Evolutionary conservation across 35 echinoderm and acorn worm genomes (phyloP).

Genomic region (Ophioderma brevispina): DNA sequence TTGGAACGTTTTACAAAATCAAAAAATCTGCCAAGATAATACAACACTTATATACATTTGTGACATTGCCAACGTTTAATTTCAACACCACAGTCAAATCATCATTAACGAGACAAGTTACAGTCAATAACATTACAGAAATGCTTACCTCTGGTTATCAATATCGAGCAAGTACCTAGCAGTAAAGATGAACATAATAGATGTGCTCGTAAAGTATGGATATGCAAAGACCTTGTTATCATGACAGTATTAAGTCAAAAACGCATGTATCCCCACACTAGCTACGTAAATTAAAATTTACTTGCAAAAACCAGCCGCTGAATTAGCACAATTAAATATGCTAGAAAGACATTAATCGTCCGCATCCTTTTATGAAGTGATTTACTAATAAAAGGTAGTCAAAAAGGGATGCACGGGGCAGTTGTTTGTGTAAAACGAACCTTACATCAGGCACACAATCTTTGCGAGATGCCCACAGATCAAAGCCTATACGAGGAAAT

Average conservation of each 20-base stretch:
- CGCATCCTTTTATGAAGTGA: constrained; percentile 55
- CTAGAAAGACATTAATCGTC: constrained; percentile 18
- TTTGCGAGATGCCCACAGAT: constrained; percentile 25
- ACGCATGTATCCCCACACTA: not conserved
- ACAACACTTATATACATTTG: too few relatives aligned
- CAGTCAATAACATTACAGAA: too few relatives aligned
- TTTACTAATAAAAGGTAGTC: constrained; percentile 35
- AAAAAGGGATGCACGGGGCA: constrained; percentile 58
- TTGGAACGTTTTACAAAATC: too few relatives aligned
- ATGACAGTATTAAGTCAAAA: not conserved
- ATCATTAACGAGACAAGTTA: too few relatives aligned
- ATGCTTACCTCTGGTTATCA: not conserved
- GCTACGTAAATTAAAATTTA: constrained; percentile 28
- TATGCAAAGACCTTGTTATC: too few relatives aligned
- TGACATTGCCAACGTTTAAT: not conserved
- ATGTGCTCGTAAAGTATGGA: not conserved
- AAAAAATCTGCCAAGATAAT: too few relatives aligned
- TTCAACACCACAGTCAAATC: not conserved
- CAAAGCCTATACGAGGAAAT: constrained; percentile 36
- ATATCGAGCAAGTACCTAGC: not conserved
- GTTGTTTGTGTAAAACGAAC: constrained; percentile 73
- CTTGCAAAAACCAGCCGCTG: not conserved
- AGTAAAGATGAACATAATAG: too few relatives aligned
- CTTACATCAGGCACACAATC: constrained; percentile 6
- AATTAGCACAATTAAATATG: constrained; percentile 13